A percentile compares a stretch with the other conserved stretches of the same genome.
phyloP scores from a whole-genome alignment of 2,113 vertebrate genomes.

The Petrocephalus zakoni region DNA sequence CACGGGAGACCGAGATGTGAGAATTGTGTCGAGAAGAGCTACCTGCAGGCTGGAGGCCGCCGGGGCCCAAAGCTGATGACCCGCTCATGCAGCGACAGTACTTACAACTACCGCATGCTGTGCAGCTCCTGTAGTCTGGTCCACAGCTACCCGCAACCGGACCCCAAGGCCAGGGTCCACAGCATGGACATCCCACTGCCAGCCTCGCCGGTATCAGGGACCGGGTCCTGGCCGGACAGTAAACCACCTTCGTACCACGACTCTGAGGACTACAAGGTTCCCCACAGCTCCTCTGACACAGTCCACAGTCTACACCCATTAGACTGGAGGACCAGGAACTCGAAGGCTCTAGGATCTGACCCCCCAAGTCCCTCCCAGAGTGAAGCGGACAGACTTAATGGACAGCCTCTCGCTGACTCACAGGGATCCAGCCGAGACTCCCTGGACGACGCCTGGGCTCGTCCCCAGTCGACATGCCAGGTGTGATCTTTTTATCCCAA shows the following conservation, averaged over 20 bases:
- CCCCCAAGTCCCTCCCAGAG: constrained; percentile 57
- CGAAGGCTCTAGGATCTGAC: constrained; percentile 64
- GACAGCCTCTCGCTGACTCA: constrained; percentile 44
- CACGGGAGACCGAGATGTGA: constrained; percentile 67
- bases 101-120: constrained; percentile 53
- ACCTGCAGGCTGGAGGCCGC: constrained; percentile 41
- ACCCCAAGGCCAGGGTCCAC: constrained; percentile 49
- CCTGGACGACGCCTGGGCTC: constrained; percentile 26
- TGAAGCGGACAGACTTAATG: constrained; percentile 58
- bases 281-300: constrained; percentile 49
- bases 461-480: constrained; percentile 49
- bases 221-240: constrained; percentile 50
- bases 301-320: constrained; percentile 46
- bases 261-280: constrained; percentile 47
- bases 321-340: constrained; percentile 53
- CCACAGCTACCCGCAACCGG: constrained; percentile 37
- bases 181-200: constrained; percentile 59
- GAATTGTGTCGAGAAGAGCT: constrained; percentile 56
- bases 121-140: constrained; percentile 31
- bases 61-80: constrained; percentile 72
- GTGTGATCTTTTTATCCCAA: constrained; percentile 42
- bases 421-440: constrained; percentile 46
- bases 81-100: constrained; percentile 82
- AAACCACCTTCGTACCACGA: constrained; percentile 47
- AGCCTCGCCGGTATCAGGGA: constrained; percentile 18